A percentile compares a stretch with the other conserved stretches of the same genome.
Conservation (phyloP, 2,888 invertebrate species). For the Calameuta filiformis region DNA sequence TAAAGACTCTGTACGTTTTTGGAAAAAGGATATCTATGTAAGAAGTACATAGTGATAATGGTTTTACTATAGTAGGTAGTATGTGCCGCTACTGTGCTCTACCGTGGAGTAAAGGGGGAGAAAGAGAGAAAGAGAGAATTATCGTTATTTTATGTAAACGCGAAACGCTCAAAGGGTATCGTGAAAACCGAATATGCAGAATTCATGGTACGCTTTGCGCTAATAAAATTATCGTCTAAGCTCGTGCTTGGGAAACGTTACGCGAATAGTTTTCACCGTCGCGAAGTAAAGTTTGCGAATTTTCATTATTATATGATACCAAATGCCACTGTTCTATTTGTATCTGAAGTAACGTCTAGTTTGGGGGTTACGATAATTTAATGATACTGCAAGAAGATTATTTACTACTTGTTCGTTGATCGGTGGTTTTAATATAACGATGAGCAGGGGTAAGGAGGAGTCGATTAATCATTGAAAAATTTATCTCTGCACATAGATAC, state of each 20-base stretch:
- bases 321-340: not conserved
- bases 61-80: not conserved
- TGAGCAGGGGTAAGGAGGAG: not conserved
- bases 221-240: not conserved
- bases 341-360: not conserved
- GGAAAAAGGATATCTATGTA: not conserved
- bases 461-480: not conserved
- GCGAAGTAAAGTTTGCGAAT: not conserved
- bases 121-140: constrained; percentile 19
- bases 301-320: not conserved
- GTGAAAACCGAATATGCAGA: not conserved
- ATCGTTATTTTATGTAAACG: not conserved
- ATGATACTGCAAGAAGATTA: not conserved
- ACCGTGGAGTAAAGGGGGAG: constrained; percentile 7
- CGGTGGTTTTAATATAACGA: not conserved
- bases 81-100: not conserved
- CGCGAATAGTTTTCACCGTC: not conserved
- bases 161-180: not conserved
- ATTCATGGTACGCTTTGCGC: not conserved
- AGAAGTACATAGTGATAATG: not conserved
- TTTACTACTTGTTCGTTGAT: not conserved
- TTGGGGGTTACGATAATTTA: not conserved
- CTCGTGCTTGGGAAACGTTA: not conserved
- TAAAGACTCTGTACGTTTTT: not conserved
- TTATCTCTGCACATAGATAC: not conserved